Percentiles rank a stretch among this genome's conserved stretches.
These are phyloP conservation scores for Zeugodacus cucurbitae DNA, from an alignment of 1,140 invertebrate genomes.

Conservation along the genomic window DNA sequence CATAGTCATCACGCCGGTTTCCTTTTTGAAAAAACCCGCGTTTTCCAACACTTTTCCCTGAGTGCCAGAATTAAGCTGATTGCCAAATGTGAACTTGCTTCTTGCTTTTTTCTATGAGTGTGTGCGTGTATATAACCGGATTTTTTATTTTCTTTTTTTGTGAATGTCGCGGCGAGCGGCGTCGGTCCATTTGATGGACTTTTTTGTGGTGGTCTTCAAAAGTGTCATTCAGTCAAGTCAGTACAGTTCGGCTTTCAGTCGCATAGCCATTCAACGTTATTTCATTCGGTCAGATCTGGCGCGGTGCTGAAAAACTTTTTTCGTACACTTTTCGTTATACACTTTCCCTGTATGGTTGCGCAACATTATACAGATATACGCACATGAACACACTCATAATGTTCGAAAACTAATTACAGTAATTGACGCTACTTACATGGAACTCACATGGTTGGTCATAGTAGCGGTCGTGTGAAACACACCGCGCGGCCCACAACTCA, in stretches of 20 bases:
- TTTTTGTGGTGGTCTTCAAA: neutral
- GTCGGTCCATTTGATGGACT: neutral
- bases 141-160: neutral
- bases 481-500: neutral
- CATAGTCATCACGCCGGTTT: too few species aligned
- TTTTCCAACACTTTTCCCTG: neutral
- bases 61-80: neutral
- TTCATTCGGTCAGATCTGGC: too few species aligned
- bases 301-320: neutral
- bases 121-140: too few species aligned
- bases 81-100: too few species aligned
- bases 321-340: neutral
- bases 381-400: neutral
- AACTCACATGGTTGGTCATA: neutral
- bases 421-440: neutral
- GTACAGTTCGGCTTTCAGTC: neutral
- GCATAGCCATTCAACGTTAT: too few species aligned
- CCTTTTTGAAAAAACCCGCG: too few species aligned
- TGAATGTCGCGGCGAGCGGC: neutral
- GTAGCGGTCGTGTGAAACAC: neutral
- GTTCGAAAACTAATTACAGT: neutral
- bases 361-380: neutral
- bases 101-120: too few species aligned
- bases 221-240: neutral
- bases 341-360: neutral